Evolutionary conservation across 2,113 vertebrate genomes (phyloP).

Genomic region (Pluvianellus socialis): DNA sequence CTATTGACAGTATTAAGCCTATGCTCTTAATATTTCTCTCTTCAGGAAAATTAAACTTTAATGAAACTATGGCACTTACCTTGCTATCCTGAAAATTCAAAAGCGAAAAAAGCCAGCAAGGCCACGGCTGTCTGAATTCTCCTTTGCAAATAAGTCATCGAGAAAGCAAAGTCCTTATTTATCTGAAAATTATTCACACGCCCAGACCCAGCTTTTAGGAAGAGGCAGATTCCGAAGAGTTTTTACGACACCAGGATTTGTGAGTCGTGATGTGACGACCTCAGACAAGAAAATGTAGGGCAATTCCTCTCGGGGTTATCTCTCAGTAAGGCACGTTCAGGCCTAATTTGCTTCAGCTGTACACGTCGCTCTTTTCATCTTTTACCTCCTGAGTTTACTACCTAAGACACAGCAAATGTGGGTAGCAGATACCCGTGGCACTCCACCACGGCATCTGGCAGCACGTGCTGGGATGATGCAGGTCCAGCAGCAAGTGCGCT

Average conservation of each 20-base stretch:
- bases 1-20: slow-evolving; percentile 36
- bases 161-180: background rate
- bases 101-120: background rate
- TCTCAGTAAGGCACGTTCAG: background rate
- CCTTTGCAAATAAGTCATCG: background rate
- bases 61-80: background rate
- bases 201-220: background rate
- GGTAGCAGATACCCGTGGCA: background rate
- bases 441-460: fast-evolving
- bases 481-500: background rate
- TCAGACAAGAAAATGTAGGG: background rate
- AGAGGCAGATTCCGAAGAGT: background rate
- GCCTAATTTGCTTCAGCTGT: background rate
- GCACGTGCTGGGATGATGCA: fast-evolving
- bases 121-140: background rate
- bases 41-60: slow-evolving; percentile 55
- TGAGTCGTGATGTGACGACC: no score
- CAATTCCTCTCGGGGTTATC: background rate
- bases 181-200: background rate
- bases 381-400: background rate
- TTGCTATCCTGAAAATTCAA: background rate
- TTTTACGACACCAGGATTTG: background rate
- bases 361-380: background rate
- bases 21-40: slow-evolving; percentile 49
- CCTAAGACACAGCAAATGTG: background rate